Percentiles rank a stretch among this genome's conserved stretches.
These are phyloP conservation scores for Cydia strobilella DNA, from an alignment of 1,140 invertebrate species.

Conservation along the genomic window DNA sequence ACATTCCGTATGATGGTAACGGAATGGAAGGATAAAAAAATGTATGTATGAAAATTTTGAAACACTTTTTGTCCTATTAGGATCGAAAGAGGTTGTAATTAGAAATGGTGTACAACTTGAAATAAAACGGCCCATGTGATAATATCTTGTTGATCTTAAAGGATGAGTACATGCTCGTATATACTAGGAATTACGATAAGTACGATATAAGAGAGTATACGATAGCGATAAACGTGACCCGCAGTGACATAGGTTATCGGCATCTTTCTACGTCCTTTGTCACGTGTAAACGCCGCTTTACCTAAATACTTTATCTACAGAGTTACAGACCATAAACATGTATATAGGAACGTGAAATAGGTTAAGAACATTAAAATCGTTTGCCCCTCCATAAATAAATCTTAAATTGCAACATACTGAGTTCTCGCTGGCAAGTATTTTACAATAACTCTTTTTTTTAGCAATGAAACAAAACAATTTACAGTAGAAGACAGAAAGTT, in stretches of 20 bases:
- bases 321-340: neutral
- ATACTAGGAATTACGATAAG: constrained; percentile 3
- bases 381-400: no score
- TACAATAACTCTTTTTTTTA: no score
- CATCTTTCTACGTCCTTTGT: neutral
- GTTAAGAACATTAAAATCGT: no score
- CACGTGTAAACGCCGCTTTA: neutral
- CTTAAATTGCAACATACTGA: no score
- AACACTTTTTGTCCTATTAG: neutral
- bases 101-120: neutral
- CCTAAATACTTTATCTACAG: neutral
- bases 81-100: neutral
- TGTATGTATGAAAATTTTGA: no score
- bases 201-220: neutral
- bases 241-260: neutral
- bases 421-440: no score
- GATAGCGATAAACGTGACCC: neutral
- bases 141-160: no score
- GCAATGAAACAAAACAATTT: no score
- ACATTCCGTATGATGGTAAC: no score
- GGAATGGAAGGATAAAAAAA: no score
- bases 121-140: neutral
- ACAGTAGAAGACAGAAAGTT: no score
- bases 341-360: neutral
- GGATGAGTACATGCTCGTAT: neutral